A percentile compares a stretch with the other conserved stretches of the same genome.
Conservation (phyloP, 2,113 vertebrate genomes). For the Misgurnus anguillicaudatus region DNA sequence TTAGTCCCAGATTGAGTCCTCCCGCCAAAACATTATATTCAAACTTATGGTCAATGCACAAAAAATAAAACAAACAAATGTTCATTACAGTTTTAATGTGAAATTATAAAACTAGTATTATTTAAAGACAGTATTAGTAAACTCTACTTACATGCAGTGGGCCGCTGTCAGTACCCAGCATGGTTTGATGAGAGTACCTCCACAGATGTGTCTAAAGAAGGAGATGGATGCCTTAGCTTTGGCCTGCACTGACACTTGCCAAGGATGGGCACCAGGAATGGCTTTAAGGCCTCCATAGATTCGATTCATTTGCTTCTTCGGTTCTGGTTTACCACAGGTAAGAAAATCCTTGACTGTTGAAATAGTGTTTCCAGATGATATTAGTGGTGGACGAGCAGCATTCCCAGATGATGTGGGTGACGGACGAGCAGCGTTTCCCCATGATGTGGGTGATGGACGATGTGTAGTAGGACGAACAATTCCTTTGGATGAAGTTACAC, state of each 20-base stretch:
- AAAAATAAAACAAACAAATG: conserved; percentile 5
- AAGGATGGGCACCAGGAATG: conserved; percentile 82
- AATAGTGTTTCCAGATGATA: not conserved
- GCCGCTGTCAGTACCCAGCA: conserved; percentile 95
- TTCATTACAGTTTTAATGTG: not conserved
- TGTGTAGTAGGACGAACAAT: not conserved
- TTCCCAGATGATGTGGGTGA: not conserved
- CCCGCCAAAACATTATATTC: conserved; percentile 80
- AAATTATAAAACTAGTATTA: too few species aligned
- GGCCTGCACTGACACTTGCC: conserved; percentile 88
- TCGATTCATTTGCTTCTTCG: conserved; percentile 63
- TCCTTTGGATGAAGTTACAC: not conserved
- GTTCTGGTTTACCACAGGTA: conserved; percentile 80
- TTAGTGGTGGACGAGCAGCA: not conserved
- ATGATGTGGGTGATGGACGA: not conserved
- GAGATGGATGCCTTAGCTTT: conserved; percentile 44
- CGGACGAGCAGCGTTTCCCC: not conserved
- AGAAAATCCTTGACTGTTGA: conserved; percentile 59
- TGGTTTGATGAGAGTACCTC: conserved; percentile 83
- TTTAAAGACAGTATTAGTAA: too few species aligned
- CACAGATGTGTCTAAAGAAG: conserved; percentile 76
- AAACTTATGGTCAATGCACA: conserved; percentile 56
- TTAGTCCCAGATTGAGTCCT: conserved; percentile 68
- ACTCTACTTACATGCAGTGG: conserved; percentile 85
- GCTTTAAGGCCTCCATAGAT: conserved; percentile 88